phyloP scores from a whole-genome alignment of 1,140 invertebrate genomes.

The Macrotrachela quadricornifera region DNA sequence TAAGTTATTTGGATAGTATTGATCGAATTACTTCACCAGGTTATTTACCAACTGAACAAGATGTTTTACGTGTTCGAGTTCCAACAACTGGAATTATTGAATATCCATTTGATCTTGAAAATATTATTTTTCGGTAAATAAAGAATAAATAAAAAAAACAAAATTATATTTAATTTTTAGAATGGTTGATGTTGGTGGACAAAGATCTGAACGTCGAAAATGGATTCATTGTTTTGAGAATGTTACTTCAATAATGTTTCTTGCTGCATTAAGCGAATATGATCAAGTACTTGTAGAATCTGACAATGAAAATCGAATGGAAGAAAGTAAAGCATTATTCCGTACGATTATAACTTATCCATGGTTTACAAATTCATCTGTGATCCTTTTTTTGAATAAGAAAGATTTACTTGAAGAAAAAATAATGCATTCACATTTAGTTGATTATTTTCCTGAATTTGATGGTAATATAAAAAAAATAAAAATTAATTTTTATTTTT shows the following conservation, averaged over 20 bases:
- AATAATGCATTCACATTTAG: constrained; percentile 97
- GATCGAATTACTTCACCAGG: constrained; percentile 69
- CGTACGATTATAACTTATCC: constrained; percentile 99
- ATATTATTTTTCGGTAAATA: constrained; percentile 59
- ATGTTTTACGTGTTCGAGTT: constrained; percentile 86
- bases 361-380: constrained; percentile 99
- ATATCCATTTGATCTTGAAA: constrained; percentile 89
- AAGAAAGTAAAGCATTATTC: constrained; percentile 98
- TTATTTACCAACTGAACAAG: constrained; percentile 87
- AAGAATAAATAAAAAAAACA: no score
- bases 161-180: no score
- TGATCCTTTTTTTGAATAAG: constrained; percentile 98
- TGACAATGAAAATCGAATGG: constrained; percentile 79
- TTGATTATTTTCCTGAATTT: constrained; percentile 99
- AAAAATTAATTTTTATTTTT: constrained; percentile 5
- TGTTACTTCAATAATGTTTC: constrained; percentile 41
- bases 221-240: constrained; percentile 44
- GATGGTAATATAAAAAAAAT: constrained; percentile 46
- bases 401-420: constrained; percentile 99
- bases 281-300: constrained; percentile 41
- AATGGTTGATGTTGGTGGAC: constrained; percentile 40
- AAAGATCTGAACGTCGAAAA: constrained; percentile 38
- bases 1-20: constrained; percentile 84
- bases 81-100: constrained; percentile 89
- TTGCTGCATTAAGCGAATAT: constrained; percentile 38